Conservation (phyloP, 2,888 invertebrate species). For the Catocala sponsa region DNA sequence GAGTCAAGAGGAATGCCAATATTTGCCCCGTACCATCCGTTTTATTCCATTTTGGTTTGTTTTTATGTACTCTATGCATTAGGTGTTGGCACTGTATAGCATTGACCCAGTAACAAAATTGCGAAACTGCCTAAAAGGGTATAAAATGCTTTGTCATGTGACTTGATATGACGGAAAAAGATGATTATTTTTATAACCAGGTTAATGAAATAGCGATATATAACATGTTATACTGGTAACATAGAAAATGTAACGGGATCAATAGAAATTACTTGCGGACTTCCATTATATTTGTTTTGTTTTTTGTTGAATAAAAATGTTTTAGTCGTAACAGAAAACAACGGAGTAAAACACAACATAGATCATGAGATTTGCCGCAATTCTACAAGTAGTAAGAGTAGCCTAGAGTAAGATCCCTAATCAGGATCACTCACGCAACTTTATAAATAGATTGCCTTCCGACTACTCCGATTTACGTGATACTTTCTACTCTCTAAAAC, state of each 20-base stretch:
- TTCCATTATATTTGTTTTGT: no score
- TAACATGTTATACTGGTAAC: no score
- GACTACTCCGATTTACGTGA: conserved; percentile 14
- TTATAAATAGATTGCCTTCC: conserved; percentile 25
- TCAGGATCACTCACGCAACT: conserved; percentile 35
- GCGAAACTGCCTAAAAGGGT: not conserved
- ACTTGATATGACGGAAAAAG: not conserved
- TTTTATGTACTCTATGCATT: no score
- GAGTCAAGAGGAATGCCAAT: no score
- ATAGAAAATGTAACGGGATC: no score
- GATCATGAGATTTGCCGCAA: conserved; percentile 20
- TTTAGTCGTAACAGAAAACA: not conserved
- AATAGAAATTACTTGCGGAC: no score
- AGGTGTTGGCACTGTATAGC: not conserved
- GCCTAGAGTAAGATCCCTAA: conserved; percentile 27
- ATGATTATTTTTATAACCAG: not conserved
- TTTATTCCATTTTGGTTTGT: no score
- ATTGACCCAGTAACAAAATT: not conserved
- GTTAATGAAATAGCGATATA: no score
- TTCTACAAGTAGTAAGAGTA: conserved; percentile 11
- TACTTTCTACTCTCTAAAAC: not conserved
- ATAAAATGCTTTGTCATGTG: not conserved
- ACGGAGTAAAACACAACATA: conserved; percentile 1
- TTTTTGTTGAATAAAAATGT: no score
- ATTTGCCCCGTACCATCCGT: no score